Evolutionary conservation across 2,888 invertebrate genomes (phyloP), one percentile per base, ranked within the genome.

Genomic region (Lacanobia oleracea): DNA sequence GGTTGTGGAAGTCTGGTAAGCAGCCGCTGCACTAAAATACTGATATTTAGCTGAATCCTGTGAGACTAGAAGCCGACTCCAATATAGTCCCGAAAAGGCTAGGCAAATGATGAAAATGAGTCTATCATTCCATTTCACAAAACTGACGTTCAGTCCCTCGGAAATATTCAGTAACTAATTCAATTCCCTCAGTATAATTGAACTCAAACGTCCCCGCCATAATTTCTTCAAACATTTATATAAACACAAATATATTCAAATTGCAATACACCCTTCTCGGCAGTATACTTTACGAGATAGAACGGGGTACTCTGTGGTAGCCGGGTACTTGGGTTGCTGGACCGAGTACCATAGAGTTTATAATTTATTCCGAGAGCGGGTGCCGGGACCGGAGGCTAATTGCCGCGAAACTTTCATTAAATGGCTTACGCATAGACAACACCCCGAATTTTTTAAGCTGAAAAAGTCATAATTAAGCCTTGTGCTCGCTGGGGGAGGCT

Each of bases 351-450:
- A 69, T 72, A 56, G 74, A 79, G 72, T 78, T 83, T 75, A 83
- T 92, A 92, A 92, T 91, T 91, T 92, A 92, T 93, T 92, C 91
- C 61, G 72, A 70, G 82, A 82, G 88, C 88, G 89, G 72, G 82
- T 83, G 79, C 83, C 75, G 84, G 84, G 82, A 90, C 88, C 88
- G 87, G 88, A 83, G 86, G 84, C 90, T 92, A 92, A 93, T 92
- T 93, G 90, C 88, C 86, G 87, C 83, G 84, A 89, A 93, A 93
- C 90, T 91, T 91, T 87, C 86, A 89, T 88, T 90, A 90, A 91
- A 91, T 88, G 90, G 87, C 90, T 88, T 88, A 89, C 88, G 88
- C 89, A 88, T 84, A 88, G 77, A 86, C 81, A 81, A 86, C 84
- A 86, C 83, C 84, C 87, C 86, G 87, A 86, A 86, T 88, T 89